Base-by-base conservation (phyloP, 2,888 invertebrate species). In the Hirtodrosophila alboralis region DNA sequence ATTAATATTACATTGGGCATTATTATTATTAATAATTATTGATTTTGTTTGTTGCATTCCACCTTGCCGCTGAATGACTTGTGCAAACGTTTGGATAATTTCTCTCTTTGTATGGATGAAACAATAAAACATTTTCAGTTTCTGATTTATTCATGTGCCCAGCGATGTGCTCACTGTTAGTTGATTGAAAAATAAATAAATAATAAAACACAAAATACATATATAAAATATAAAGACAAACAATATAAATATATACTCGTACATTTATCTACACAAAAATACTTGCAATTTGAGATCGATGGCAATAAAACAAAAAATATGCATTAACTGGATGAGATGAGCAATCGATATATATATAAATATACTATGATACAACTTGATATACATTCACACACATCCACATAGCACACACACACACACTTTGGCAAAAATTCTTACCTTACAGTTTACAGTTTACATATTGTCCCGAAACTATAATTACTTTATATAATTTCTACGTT, bases 1-100 rank as follows among this genome's bases (percentile, higher is more conserved):
- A 79, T 79, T 66, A 84, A 75, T 72, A 84, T 81, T 81, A 79
- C 75, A 81, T 84, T 72, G 79, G 45, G 81, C 67, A 76, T 73
- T 80, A 80, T 73, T 63, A 71, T 65, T 63, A 77, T 64, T 79
- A 51, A 40, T 58, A 51, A 56, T 59, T 71, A 79, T 79, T 68
- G 75, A 79, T 84, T 79, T 75, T 68, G 68, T 74, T 74, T 60
- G 63, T 76, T 79, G 74, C 70, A 40, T 53, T 27, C 45, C 56
- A 70, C 65, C 45, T 63, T 80, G 68, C 43, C 59, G 66, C 64
- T 53, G 71, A 40, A 63, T 68, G 61, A 64, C 72, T 68, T 78
- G 65, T 81, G 77, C 81, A 81, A 79, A 71, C 52, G 61, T 79
- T 71, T 79, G 84, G 68, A 83, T 79, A 65, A 76, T 68, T 71